A percentile compares a stretch with the other conserved stretches of the same genome.
phyloP scores from a whole-genome alignment of 1,140 invertebrate species.

The Micrasema longulum region DNA sequence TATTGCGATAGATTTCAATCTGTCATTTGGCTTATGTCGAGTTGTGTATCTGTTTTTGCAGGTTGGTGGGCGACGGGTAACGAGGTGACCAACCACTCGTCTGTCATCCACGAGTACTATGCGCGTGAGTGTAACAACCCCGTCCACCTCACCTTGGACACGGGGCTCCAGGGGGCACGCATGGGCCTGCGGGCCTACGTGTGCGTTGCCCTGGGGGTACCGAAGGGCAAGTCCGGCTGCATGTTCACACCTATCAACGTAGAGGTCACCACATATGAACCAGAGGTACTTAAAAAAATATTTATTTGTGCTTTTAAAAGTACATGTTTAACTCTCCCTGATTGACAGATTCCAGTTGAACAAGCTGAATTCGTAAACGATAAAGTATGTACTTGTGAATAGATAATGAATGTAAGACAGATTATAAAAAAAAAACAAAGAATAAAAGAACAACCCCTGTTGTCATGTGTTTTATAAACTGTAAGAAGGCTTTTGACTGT shows the following conservation, averaged over 20 bases:
- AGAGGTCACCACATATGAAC: constrained; percentile 87
- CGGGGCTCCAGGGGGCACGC: constrained; percentile 81
- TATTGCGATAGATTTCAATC: no score
- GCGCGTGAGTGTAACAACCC: constrained; percentile 92
- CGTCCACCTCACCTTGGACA: constrained; percentile 94
- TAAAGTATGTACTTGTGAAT: no score
- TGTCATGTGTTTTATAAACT: no score
- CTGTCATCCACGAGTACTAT: constrained; percentile 98
- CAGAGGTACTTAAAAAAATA: constrained; percentile 86
- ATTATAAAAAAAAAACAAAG: no score
- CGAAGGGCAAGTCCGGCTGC: constrained; percentile 90
- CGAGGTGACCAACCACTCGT: constrained; percentile 96
- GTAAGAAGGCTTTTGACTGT: no score
- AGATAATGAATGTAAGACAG: no score
- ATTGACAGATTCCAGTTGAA: no score
- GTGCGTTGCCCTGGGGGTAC: constrained; percentile 84
- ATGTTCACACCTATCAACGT: constrained; percentile 96
- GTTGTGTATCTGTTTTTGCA: constrained; percentile 56
- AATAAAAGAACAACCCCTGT: no score
- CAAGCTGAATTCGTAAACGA: no score
- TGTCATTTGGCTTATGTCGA: no score
- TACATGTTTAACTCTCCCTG: no score
- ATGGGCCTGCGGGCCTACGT: constrained; percentile 95
- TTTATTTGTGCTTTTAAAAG: no score
- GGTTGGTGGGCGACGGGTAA: constrained; percentile 98